Evolutionary conservation across 2,113 vertebrate species (phyloP).

Genomic region (Oreochromis aureus): DNA sequence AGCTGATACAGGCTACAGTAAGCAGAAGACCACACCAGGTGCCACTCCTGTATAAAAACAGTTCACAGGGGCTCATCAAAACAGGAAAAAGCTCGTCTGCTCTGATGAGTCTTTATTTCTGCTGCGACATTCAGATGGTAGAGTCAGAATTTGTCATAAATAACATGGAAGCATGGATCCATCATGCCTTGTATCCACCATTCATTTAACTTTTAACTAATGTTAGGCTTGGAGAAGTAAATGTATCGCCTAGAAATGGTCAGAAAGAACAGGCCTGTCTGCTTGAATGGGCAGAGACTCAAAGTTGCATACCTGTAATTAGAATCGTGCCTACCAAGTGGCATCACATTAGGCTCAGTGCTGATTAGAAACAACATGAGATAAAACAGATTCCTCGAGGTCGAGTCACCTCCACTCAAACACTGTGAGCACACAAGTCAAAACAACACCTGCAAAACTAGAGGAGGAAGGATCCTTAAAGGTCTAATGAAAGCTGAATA

Average conservation of each 20-base stretch:
- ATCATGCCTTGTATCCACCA: not conserved
- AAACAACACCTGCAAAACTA: not conserved
- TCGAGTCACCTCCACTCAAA: not conserved
- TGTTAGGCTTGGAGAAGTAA: not conserved
- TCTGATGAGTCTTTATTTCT: not conserved
- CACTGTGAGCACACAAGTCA: not conserved
- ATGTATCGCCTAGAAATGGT: slow-evolving; percentile 21
- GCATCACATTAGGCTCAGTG: not conserved
- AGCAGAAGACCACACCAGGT: not conserved
- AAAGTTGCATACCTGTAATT: not conserved
- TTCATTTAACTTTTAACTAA: not conserved
- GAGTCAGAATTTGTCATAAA: not conserved
- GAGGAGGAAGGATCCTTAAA: not conserved
- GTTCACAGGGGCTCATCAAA: not conserved
- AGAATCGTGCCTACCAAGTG: not conserved
- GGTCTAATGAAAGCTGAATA: not conserved
- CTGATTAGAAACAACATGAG: not conserved
- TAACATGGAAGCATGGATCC: not conserved
- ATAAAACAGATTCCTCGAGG: not conserved
- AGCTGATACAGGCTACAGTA: not conserved
- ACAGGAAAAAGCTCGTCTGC: not conserved
- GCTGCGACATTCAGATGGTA: not conserved
- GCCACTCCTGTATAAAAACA: not conserved
- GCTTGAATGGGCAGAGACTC: not conserved
- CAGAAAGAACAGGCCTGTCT: not conserved